Conservation (phyloP, 1,140 invertebrate genomes). For the Theocolax elegans region DNA sequence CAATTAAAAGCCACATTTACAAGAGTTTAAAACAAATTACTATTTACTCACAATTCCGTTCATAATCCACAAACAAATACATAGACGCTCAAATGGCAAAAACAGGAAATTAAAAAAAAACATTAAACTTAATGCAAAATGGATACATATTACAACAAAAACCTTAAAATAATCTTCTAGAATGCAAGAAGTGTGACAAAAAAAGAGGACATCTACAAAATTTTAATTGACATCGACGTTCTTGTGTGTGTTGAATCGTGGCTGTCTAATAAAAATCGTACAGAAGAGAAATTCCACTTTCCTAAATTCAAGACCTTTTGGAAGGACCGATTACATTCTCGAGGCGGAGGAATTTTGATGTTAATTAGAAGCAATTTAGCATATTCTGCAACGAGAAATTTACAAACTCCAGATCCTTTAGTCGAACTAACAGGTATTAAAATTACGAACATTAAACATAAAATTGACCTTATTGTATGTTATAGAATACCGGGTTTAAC, state of each 20-base stretch:
- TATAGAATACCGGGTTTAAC: neutral
- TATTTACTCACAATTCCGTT: no score
- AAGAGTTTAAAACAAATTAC: no score
- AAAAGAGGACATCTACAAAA: neutral
- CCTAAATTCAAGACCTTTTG: neutral
- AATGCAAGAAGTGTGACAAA: neutral
- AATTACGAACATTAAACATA: neutral
- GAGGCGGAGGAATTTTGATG: neutral
- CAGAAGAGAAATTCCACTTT: neutral
- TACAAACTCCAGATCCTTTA: neutral
- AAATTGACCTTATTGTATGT: neutral
- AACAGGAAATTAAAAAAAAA: no score
- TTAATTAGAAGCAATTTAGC: neutral
- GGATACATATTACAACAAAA: no score
- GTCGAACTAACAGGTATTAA: neutral
- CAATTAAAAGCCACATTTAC: no score
- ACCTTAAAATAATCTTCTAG: no score
- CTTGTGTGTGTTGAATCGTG: conserved; percentile 10
- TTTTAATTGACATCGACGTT: neutral
- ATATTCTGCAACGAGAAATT: neutral
- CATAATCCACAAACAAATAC: no score
- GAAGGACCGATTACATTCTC: neutral
- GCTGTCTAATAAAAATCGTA: neutral
- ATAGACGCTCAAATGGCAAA: no score
- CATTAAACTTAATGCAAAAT: no score